Evolutionary conservation across 2,888 invertebrate genomes (phyloP).

Genomic region (Chaetogeoica ovagalla): DNA sequence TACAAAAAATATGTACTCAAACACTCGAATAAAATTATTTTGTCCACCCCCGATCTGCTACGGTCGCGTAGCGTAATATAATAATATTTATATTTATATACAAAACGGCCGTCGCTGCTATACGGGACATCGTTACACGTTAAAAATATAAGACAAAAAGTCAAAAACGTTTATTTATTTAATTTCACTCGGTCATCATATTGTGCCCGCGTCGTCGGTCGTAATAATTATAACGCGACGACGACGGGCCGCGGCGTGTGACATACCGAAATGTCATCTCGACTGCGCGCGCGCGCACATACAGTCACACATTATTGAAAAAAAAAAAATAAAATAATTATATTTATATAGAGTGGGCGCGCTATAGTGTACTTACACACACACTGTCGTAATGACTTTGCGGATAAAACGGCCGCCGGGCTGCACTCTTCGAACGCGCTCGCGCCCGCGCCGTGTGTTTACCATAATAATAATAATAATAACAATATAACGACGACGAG

Average conservation of each 20-base stretch:
- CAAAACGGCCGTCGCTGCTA: no score
- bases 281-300: background rate
- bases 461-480: conserved; percentile 47
- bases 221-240: conserved; percentile 40
- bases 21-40: no score
- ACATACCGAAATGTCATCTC: conserved; percentile 45
- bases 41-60: no score
- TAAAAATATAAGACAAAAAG: conserved; percentile 19
- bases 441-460: background rate
- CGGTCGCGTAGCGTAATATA: no score
- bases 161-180: conserved; percentile 15
- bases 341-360: conserved; percentile 1
- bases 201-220: background rate
- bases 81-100: no score
- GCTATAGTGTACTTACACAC: background rate
- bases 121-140: no score
- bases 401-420: conserved; percentile 29
- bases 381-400: conserved; percentile 39
- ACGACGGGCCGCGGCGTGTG: background rate
- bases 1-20: no score
- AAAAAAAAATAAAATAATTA: no score
- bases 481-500: conserved; percentile 43
- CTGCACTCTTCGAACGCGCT: background rate
- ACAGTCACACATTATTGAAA: background rate
- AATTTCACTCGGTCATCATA: conserved; percentile 15